Evolutionary conservation across 2,113 vertebrate genomes (phyloP).

Genomic region (Chinchilla lanigera): DNA sequence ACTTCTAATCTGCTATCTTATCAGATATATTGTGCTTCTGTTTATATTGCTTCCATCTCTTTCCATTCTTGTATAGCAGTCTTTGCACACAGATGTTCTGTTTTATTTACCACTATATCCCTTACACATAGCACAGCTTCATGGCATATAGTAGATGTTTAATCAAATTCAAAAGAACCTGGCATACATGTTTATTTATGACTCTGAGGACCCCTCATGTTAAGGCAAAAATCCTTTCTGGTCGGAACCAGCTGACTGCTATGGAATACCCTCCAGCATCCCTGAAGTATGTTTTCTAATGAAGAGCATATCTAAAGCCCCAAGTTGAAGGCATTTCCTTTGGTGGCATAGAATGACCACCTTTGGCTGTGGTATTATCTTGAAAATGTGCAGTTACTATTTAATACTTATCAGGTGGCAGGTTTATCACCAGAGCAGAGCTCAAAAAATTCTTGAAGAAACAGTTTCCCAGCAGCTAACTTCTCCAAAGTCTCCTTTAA

Average conservation of each 20-base stretch:
- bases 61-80: neutral
- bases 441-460: constrained; percentile 68
- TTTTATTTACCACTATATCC: neutral
- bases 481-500: constrained; percentile 47
- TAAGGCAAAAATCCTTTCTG: neutral
- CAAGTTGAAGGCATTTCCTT: constrained; percentile 45
- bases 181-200: neutral
- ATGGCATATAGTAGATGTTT: neutral
- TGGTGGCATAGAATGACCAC: constrained; percentile 19
- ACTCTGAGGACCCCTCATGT: neutral
- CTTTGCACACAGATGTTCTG: neutral
- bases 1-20: neutral
- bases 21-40: neutral
- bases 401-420: constrained; percentile 76
- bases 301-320: constrained; percentile 55
- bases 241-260: neutral
- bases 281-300: constrained; percentile 44
- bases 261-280: neutral
- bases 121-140: neutral
- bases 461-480: constrained; percentile 59
- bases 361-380: constrained; percentile 69
- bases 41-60: neutral
- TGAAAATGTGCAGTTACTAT: constrained; percentile 69
- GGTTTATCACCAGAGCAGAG: constrained; percentile 67
- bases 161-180: neutral